phyloP scores from a whole-genome alignment of 2,113 vertebrate genomes.

The Telmatochromis sp. region DNA sequence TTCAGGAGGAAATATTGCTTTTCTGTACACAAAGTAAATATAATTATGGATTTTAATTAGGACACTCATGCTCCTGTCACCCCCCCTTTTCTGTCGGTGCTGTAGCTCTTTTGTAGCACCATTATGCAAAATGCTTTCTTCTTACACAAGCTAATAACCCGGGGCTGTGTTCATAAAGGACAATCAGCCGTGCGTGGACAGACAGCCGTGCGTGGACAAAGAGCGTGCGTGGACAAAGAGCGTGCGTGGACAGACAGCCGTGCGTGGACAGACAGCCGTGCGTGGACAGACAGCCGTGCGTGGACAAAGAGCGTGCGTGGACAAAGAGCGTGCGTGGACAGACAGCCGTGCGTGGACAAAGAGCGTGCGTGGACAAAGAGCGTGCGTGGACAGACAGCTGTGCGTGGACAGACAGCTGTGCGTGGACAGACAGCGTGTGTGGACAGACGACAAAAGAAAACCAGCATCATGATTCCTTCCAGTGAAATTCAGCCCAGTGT shows the following conservation, averaged over 20 bases:
- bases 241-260: accelerated
- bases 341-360: no score
- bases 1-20: not conserved
- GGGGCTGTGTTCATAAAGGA: not conserved
- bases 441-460: accelerated
- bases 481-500: not conserved
- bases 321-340: no score
- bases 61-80: not conserved
- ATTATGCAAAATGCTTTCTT: not conserved
- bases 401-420: no score
- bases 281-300: no score
- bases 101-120: not conserved
- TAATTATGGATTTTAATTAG: not conserved
- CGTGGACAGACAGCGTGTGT: no score
- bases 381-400: no score
- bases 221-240: accelerated
- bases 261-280: accelerated
- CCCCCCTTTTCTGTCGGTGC: not conserved
- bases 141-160: not conserved
- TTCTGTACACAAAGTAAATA: not conserved
- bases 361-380: no score
- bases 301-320: no score
- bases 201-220: accelerated
- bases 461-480: not conserved
- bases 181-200: no score